These are phyloP conservation scores for Oreochromis grahami DNA, from an alignment of 2,797 vertebrate genomes.

Conservation along the genomic window DNA sequence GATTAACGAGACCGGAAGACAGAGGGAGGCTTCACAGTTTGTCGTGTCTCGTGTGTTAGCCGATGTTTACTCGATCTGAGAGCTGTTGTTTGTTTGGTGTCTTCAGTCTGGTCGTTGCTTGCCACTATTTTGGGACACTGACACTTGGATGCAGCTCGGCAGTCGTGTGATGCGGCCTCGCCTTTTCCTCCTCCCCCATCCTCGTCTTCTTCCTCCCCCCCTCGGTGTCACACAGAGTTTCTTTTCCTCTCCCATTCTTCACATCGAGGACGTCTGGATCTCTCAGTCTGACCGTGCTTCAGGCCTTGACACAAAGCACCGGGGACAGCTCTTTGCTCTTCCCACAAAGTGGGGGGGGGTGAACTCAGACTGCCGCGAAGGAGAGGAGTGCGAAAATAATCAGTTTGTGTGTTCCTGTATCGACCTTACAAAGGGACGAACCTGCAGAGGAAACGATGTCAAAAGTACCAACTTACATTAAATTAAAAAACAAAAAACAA, in stretches of 20 bases:
- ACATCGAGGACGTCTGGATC: slow-evolving; percentile 48
- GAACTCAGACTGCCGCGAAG: slow-evolving; percentile 11
- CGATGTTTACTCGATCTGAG: slow-evolving; percentile 74
- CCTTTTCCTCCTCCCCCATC: not conserved
- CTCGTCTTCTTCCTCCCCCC: not conserved
- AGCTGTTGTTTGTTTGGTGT: slow-evolving; percentile 76
- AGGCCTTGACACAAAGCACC: slow-evolving; percentile 59
- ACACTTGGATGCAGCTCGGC: slow-evolving; percentile 58
- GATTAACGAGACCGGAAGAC: slow-evolving; percentile 64
- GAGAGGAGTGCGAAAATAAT: slow-evolving; percentile 31
- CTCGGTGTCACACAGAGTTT: slow-evolving; percentile 40
- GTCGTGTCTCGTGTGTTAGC: slow-evolving; percentile 42
- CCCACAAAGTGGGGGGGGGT: slow-evolving; percentile 15
- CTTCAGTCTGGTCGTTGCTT: slow-evolving; percentile 65
- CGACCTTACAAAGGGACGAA: not conserved
- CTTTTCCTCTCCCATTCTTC: slow-evolving; percentile 24
- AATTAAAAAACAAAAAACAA: not conserved
- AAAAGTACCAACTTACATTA: accelerated
- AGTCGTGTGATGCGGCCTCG: slow-evolving; percentile 58
- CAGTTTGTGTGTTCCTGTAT: slow-evolving; percentile 31
- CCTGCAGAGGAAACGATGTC: not conserved
- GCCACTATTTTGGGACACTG: slow-evolving; percentile 67
- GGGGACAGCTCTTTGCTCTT: slow-evolving; percentile 57
- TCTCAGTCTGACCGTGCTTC: slow-evolving; percentile 30
- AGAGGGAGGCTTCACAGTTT: slow-evolving; percentile 62